Evolutionary conservation across 2,113 vertebrate species (phyloP).

Genomic region (Melanostigma gelatinosum): DNA sequence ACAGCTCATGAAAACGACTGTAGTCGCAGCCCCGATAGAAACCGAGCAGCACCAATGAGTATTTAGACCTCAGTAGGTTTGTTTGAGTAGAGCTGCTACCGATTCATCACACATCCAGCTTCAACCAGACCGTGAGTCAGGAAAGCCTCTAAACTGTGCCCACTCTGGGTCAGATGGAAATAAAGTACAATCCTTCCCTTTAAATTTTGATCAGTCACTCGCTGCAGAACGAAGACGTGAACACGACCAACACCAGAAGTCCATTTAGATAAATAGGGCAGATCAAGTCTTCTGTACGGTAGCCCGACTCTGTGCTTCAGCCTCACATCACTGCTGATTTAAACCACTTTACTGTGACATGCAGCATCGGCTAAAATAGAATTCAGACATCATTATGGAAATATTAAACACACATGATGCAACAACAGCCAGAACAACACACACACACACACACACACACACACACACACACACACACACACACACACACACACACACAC

Average conservation of each 20-base stretch:
- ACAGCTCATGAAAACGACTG: not conserved
- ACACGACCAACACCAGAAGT: conserved; percentile 27
- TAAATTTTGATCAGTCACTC: conserved; percentile 35
- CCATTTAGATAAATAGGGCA: conserved; percentile 28
- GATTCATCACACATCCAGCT: conserved; percentile 1
- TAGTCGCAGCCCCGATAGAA: not conserved
- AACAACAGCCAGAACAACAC: not conserved
- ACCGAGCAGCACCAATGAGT: not conserved
- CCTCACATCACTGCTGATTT: conserved; percentile 9
- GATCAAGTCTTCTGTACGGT: not conserved
- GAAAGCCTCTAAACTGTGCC: not conserved
- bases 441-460: not conserved
- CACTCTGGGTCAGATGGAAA: conserved; percentile 1
- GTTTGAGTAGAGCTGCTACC: not conserved
- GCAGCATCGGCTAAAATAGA: not conserved
- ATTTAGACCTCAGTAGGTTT: not conserved
- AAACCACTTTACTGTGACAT: conserved; percentile 7
- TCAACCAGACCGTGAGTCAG: not conserved
- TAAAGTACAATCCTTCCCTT: conserved; percentile 23
- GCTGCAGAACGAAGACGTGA: conserved; percentile 4
- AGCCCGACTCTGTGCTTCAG: not conserved
- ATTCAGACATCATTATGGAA: not conserved
- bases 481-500: conserved; percentile 19
- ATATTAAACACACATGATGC: not conserved
- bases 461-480: conserved; percentile 26